These are phyloP conservation scores for Leucoraja erinaceus DNA, from an alignment of 2,113 vertebrate genomes.

Conservation along the genomic window DNA sequence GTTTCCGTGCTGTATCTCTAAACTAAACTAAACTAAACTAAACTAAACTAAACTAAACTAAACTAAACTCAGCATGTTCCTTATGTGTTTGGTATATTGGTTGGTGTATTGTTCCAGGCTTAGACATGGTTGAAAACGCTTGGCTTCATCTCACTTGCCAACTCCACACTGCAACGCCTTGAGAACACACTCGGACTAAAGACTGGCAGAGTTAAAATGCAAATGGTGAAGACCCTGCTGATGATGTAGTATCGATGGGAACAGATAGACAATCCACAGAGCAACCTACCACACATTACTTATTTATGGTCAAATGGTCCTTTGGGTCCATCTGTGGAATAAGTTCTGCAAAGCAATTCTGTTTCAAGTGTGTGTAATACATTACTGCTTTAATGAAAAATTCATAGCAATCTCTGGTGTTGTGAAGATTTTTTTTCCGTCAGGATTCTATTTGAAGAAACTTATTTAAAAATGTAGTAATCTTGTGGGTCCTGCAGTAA, in stretches of 20 bases:
- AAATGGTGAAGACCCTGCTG: background rate
- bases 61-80: too few relatives aligned
- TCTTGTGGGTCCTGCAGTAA: background rate
- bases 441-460: background rate
- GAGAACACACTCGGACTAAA: background rate
- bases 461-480: background rate
- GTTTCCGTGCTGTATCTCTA: background rate
- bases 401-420: slow-evolving; percentile 28
- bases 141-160: background rate
- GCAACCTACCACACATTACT: background rate
- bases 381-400: slow-evolving; percentile 27
- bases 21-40: too few relatives aligned
- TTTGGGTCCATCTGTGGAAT: background rate
- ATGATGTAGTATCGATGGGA: background rate
- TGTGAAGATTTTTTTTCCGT: background rate
- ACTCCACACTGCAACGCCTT: background rate
- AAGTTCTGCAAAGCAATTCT: slow-evolving; percentile 12
- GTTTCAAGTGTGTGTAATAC: slow-evolving; percentile 36
- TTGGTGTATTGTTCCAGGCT: background rate
- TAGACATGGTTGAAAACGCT: too few relatives aligned
- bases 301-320: background rate
- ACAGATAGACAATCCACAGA: background rate
- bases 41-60: too few relatives aligned
- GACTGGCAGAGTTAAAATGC: background rate
- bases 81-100: too few relatives aligned